These are phyloP conservation scores for Falco peregrinus DNA, from an alignment of 2,797 vertebrate genomes.

Conservation along the genomic window DNA sequence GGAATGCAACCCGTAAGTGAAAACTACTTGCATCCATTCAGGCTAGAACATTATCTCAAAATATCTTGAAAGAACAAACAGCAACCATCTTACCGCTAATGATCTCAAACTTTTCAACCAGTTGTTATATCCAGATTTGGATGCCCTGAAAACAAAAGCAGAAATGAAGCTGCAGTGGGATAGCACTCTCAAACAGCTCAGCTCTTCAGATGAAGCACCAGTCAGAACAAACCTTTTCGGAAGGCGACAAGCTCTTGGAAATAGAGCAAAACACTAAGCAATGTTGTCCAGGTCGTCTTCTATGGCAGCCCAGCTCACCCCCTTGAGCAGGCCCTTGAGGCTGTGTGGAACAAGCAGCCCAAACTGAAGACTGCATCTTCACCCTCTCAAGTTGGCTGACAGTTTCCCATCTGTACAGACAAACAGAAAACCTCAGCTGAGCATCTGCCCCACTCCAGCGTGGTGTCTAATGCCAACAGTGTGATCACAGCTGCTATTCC, in stretches of 20 bases:
- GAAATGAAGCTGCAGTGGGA: neutral
- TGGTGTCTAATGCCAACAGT: fast-evolving
- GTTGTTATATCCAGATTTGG: slow-evolving; percentile 57
- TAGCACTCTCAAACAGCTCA: neutral
- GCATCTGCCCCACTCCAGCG: fast-evolving
- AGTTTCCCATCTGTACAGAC: neutral
- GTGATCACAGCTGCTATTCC: neutral
- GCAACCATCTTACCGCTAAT: slow-evolving; percentile 53
- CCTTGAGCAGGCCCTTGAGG: slow-evolving; percentile 73
- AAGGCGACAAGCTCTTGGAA: slow-evolving; percentile 72
- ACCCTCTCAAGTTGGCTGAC: neutral
- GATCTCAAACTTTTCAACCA: slow-evolving; percentile 65
- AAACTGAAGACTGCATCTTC: slow-evolving; percentile 62
- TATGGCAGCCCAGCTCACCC: slow-evolving; percentile 67
- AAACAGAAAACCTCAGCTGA: neutral
- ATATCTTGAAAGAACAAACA: neutral
- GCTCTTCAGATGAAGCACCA: neutral
- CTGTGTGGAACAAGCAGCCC: slow-evolving; percentile 65
- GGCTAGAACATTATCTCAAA: neutral
- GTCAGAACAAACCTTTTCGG: slow-evolving; percentile 69
- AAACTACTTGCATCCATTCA: neutral
- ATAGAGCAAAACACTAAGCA: slow-evolving; percentile 69
- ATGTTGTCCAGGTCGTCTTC: slow-evolving; percentile 60
- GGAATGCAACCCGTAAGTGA: neutral
- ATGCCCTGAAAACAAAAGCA: slow-evolving; percentile 63